Evolutionary conservation across 2,113 vertebrate genomes (phyloP), one percentile per base, ranked within the genome.

Genomic region (Crotalus tigris): DNA sequence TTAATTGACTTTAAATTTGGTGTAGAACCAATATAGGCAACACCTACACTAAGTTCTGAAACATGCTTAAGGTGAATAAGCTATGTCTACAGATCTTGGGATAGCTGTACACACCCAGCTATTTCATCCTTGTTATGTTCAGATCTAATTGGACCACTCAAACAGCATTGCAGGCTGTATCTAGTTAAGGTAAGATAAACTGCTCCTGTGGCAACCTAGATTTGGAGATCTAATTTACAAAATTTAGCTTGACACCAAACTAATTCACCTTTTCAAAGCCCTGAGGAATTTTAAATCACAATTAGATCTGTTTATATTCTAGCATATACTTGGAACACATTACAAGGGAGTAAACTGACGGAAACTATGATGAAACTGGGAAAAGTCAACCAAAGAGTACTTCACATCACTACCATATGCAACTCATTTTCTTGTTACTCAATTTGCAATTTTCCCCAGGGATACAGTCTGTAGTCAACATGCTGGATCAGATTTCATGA

Each of bases 371-470:
- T 96, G 96, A 97, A 97, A 96, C 95, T 97, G 97, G 97, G 23
- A 89, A 89, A 97, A 98, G 97, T 95, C 97, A 95, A 96, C 97
- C 96, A 96, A 97, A 96, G 94, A 94, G 19, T 95, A 95, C 96
- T 98, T 93, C 94, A 96, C 98, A 96, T 93, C 97, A 85, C 93
- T 92, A 92, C 87, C 98, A 98, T 97, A 96, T 98, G 98, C 95
- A 98, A 98, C 97, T 98, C 97, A 98, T 98, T 98, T 98, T 94
- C 96, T 97, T 96, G 97, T 97, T 96, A 97, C 96, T 97, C 98
- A 98, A 98, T 97, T 98, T 97, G 97, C 98, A 98, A 98, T 97
- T 98, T 97, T 95, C 98, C 97, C 96, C 91, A 39, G 97, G 96
- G 97, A 97, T 95, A 95, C 8, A 90, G 96, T 95, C 97, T 98